Conservation (phyloP, 2,113 vertebrate genomes). For the Cardinalis cardinalis region DNA sequence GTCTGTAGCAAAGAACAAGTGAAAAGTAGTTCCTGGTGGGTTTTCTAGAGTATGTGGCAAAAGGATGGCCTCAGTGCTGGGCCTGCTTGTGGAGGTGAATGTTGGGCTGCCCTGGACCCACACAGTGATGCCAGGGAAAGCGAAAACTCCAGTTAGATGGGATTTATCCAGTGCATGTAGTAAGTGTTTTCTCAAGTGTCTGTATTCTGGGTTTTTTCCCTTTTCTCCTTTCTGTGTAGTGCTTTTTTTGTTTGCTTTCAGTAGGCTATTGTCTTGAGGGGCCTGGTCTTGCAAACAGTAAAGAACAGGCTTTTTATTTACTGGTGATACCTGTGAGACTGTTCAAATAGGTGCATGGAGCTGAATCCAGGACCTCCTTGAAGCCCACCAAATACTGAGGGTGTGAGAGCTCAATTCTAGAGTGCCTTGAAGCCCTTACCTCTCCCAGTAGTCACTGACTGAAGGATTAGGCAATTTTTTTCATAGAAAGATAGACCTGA, state of each 20-base stretch:
- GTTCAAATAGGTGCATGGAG: not conserved
- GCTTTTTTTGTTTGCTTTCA: not conserved
- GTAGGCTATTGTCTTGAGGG: not conserved
- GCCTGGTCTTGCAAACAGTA: not conserved
- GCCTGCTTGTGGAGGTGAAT: not conserved
- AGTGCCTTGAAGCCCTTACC: not conserved
- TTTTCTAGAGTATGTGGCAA: not conserved
- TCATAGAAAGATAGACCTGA: not conserved
- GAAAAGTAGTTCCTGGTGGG: not conserved
- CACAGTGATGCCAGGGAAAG: not conserved
- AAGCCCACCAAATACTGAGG: not conserved
- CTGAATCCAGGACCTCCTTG: not conserved
- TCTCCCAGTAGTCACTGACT: not conserved
- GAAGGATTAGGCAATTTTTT: constrained; percentile 15
- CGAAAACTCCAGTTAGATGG: not conserved
- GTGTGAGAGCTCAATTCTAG: not conserved
- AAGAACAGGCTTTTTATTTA: not conserved
- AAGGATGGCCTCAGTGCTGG: not conserved
- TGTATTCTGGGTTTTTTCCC: not conserved
- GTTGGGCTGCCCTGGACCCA: not conserved
- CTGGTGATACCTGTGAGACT: not conserved
- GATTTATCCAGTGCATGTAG: not conserved
- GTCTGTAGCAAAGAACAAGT: not conserved
- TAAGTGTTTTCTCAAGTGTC: not conserved
- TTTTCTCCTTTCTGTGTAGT: not conserved